Evolutionary conservation across 2,888 invertebrate genomes (phyloP).

Genomic region (Galerucella nymphaeae): DNA sequence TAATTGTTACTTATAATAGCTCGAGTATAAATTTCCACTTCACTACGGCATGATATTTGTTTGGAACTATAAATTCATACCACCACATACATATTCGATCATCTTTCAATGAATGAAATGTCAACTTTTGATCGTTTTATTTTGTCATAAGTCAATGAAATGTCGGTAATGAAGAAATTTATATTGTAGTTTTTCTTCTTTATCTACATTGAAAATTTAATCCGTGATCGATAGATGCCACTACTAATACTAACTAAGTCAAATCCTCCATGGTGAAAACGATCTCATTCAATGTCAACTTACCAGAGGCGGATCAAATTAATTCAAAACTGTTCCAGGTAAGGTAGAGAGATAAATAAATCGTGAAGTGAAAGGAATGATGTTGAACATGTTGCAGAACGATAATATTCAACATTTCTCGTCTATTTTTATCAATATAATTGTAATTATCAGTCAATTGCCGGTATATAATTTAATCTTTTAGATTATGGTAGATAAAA

Average conservation of each 20-base stretch:
- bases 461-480: too few relatives aligned
- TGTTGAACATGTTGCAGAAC: too few relatives aligned
- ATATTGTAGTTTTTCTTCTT: conserved; percentile 15
- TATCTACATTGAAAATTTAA: conserved; percentile 12
- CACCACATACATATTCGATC: conserved; percentile 39
- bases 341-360: too few relatives aligned
- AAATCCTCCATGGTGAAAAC: not conserved
- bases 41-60: conserved; percentile 31
- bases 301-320: not conserved
- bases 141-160: conserved; percentile 24
- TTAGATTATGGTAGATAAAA: not conserved
- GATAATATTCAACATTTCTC: not conserved
- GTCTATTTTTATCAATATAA: too few relatives aligned
- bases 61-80: conserved; percentile 28
- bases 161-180: conserved; percentile 25
- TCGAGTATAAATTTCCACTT: conserved; percentile 20
- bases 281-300: not conserved
- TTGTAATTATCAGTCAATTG: too few relatives aligned
- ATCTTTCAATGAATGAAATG: conserved; percentile 25
- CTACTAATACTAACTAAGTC: not conserved
- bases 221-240: conserved; percentile 25
- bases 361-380: too few relatives aligned
- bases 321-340: not conserved
- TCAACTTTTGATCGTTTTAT: conserved; percentile 24
- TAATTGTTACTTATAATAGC: conserved; percentile 6